Percentiles rank a stretch among this genome's conserved stretches.
These are phyloP conservation scores for Cyanoderma ruficeps DNA, from an alignment of 2,113 vertebrate genomes.

Conservation along the genomic window DNA sequence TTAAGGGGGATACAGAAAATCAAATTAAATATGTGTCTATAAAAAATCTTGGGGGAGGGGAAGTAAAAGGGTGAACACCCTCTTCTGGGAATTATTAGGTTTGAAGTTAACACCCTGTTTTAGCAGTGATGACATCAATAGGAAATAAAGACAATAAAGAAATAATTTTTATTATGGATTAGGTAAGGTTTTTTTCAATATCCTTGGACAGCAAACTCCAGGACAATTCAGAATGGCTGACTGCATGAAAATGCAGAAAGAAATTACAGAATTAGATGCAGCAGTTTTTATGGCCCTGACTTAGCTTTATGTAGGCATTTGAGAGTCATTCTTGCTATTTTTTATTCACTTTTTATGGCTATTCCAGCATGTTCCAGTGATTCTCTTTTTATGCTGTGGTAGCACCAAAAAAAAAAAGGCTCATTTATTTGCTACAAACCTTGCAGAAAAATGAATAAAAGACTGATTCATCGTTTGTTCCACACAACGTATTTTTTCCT, in stretches of 20 bases:
- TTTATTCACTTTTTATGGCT: constrained; percentile 60
- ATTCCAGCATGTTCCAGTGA: constrained; percentile 62
- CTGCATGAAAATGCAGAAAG: constrained; percentile 43
- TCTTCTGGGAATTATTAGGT: not conserved
- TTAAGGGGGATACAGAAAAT: constrained; percentile 45
- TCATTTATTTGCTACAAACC: constrained; percentile 60
- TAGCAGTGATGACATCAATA: not conserved
- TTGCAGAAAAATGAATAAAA: constrained; percentile 64
- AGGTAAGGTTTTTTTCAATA: constrained; percentile 5
- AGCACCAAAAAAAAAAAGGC: constrained; percentile 60
- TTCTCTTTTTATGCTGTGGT: constrained; percentile 67
- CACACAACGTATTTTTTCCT: constrained; percentile 16
- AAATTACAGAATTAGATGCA: constrained; percentile 53
- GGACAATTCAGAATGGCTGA: constrained; percentile 59
- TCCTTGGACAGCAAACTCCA: constrained; percentile 47
- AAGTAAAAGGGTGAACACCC: not conserved
- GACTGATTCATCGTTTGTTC: constrained; percentile 62
- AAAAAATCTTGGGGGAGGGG: constrained; percentile 10
- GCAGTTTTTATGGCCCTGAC: constrained; percentile 52
- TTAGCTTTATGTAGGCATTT: constrained; percentile 61
- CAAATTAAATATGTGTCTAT: constrained; percentile 24
- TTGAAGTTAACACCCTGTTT: not conserved
- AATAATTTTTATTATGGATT: not conserved
- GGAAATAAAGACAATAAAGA: not conserved
- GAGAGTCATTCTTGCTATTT: constrained; percentile 53